A percentile compares a stretch with the other conserved stretches of the same genome.
These are phyloP conservation scores for Clytia hemisphaerica DNA, from an alignment of 30 jellyfish, hydroid and myxozoan genomes.

Conservation along the genomic window DNA sequence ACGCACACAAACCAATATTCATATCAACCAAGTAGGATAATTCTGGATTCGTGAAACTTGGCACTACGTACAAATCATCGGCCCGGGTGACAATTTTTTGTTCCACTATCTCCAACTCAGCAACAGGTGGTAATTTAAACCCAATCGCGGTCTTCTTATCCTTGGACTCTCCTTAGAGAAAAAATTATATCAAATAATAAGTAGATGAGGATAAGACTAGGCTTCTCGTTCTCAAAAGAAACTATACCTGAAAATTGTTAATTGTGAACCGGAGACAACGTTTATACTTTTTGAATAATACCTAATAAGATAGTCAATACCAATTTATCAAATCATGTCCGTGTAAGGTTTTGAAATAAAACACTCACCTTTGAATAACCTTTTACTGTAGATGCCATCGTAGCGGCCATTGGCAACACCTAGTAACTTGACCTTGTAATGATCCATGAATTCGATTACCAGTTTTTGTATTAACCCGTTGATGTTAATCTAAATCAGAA, in stretches of 20 bases:
- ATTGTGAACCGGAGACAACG: too few relatives aligned
- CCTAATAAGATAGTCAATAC: neutral
- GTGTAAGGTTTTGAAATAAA: neutral
- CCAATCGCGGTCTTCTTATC: neutral
- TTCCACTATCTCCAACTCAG: neutral
- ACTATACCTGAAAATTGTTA: too few relatives aligned
- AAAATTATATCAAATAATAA: too few relatives aligned
- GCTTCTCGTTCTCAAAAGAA: too few relatives aligned
- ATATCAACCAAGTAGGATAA: neutral
- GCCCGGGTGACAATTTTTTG: neutral
- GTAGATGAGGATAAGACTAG: neutral
- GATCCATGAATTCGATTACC: neutral
- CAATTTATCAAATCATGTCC: neutral
- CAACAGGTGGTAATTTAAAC: neutral
- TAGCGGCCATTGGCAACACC: slow-evolving; percentile 16
- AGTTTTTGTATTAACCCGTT: slow-evolving; percentile 17
- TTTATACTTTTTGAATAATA: neutral
- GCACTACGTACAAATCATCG: neutral
- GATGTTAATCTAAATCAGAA: too few relatives aligned
- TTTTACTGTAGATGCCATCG: slow-evolving; percentile 13
- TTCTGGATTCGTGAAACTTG: neutral
- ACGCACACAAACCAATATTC: neutral
- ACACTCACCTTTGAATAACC: slow-evolving; percentile 10
- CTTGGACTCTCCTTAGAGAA: neutral
- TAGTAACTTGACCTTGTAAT: slow-evolving; percentile 19